phyloP scores from a whole-genome alignment of 1,140 invertebrate genomes.

The Philaenus spumarius region DNA sequence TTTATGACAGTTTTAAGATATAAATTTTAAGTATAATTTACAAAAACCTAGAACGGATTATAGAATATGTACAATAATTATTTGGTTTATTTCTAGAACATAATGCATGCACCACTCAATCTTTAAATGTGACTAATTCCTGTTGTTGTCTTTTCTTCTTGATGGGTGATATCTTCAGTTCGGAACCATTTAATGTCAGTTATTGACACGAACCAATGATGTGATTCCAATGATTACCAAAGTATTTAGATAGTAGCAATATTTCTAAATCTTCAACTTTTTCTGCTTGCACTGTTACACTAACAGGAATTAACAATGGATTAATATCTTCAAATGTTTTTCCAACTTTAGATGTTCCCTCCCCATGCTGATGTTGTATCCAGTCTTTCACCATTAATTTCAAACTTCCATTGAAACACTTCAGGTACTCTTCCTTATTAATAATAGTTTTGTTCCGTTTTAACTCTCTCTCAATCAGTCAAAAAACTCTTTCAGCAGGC shows the following conservation, averaged over 20 bases:
- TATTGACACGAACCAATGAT: background rate
- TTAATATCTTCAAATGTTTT: background rate
- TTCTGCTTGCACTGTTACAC: background rate
- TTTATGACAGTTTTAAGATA: no score
- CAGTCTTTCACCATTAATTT: no score
- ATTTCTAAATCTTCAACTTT: slow-evolving; percentile 5
- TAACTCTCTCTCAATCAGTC: slow-evolving; percentile 30
- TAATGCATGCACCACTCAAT: no score
- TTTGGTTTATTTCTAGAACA: no score
- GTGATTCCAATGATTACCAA: slow-evolving; percentile 9
- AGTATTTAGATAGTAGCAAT: slow-evolving; percentile 3
- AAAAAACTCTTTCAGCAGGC: slow-evolving; percentile 35
- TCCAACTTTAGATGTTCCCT: background rate
- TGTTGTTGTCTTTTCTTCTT: background rate
- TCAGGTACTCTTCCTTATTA: background rate
- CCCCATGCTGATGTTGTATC: slow-evolving; percentile 1
- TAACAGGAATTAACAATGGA: background rate
- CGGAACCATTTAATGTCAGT: background rate
- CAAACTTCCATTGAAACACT: slow-evolving; percentile 14
- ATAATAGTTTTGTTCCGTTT: no score
- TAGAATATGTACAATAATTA: no score
- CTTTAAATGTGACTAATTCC: no score
- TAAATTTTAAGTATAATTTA: no score
- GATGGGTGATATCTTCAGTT: background rate
- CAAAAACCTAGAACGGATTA: no score